Evolutionary conservation across 2,888 invertebrate genomes (phyloP).

Genomic region (Synanthedon vespiformis): DNA sequence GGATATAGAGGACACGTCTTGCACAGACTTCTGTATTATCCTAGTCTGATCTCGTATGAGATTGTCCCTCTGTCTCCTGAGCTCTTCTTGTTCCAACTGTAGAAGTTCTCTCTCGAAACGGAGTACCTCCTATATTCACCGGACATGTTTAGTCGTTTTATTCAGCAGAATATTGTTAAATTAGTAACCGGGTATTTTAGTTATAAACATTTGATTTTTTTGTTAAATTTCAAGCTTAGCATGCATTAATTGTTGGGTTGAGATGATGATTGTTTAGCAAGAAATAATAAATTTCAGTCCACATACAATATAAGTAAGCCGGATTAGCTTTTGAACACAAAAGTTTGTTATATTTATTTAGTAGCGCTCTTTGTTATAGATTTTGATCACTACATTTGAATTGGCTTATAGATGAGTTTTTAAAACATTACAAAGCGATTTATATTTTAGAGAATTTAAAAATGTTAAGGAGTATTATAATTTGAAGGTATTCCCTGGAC

Average conservation of each 20-base stretch:
- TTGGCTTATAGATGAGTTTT: too few species aligned
- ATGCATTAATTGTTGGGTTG: constrained; percentile 14
- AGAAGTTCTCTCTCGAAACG: constrained; percentile 83
- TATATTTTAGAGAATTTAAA: neutral
- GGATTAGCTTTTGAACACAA: too few species aligned
- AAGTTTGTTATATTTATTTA: too few species aligned
- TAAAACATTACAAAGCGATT: constrained; percentile 1
- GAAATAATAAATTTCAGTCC: constrained; percentile 8
- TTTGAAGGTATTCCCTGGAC: neutral
- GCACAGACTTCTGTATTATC: constrained; percentile 72
- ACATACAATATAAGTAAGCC: constrained; percentile 11
- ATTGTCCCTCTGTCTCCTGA: constrained; percentile 80
- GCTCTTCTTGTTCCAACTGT: constrained; percentile 82
- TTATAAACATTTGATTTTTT: constrained; percentile 12
- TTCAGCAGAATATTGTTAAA: constrained; percentile 1
- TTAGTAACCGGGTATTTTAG: constrained; percentile 10
- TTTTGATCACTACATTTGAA: too few species aligned
- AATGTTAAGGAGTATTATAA: neutral
- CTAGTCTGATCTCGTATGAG: constrained; percentile 76
- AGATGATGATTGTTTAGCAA: neutral
- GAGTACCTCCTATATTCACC: constrained; percentile 71
- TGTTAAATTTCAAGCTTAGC: constrained; percentile 26
- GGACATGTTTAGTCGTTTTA: constrained; percentile 1
- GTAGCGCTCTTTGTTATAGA: too few species aligned
- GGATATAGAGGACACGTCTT: constrained; percentile 65